Base-by-base conservation (phyloP, 2,113 vertebrate genomes). In the Candoia aspera region DNA sequence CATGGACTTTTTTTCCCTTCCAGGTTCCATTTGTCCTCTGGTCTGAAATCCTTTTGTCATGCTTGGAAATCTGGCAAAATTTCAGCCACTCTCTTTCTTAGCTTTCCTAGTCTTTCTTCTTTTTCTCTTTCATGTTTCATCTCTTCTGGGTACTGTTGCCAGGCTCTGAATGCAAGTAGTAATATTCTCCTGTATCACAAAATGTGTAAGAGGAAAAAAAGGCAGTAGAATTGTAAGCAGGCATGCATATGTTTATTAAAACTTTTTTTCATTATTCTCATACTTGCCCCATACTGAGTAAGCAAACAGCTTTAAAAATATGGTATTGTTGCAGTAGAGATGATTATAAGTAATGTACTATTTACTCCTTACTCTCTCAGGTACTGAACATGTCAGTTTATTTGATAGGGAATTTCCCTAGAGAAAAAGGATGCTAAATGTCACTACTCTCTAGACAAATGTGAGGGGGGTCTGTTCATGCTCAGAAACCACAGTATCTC, bases 11-110 rank as follows among this genome's bases (percentile, higher is more conserved):
- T 1, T 8, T 0, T 12, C 5, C 23, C 21, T 26, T 4, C 88
- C 1, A 23, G 19, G 83, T 33, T 89, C 33, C 42, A 24, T n/a
- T 57, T 89, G 87, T 17, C 19, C 10, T 46, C 2, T 79, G 10
- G 26, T 10, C 11, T 73, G 83, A 19, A 89, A 64, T 93, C 89
- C 93, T 92, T 90, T 55, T 85, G 84, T 95, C 86, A 94, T 0
- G 23, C 88, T 23, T 59, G 96, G 95, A 99, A 99, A 94, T 99
- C 98, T 0, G 99, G 98, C 23, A 99, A 98, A 93, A 99, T 98
- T 96, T 99, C 98, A 0, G 98, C 95, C 37, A 99, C 99, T 95
- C 94, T 99, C 84, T 97, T 97, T 1, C 97, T 97, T 49, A 99
- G 97, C 89, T 96, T 96, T 57, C 98, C 96, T 93, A 98, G 96